phyloP scores from a whole-genome alignment of 2,888 invertebrate species.

The Rhimphoctona megacephalus region DNA sequence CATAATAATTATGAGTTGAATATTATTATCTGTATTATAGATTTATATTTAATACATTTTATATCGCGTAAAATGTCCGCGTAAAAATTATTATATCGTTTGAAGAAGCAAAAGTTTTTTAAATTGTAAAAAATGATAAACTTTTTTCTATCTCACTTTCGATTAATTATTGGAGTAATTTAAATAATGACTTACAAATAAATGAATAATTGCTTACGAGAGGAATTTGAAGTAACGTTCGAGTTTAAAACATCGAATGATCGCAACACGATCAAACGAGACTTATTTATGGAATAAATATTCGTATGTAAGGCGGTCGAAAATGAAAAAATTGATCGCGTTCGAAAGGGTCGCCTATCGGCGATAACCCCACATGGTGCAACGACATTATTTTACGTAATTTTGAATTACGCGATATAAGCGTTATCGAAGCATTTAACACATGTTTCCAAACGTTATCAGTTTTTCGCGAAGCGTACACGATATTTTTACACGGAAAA shows the following conservation, averaged over 20 bases:
- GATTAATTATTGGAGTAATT: background rate
- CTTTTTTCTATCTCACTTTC: background rate
- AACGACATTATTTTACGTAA: slow-evolving; percentile 60
- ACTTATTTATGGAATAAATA: slow-evolving; percentile 61
- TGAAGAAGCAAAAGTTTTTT: background rate
- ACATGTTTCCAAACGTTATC: background rate
- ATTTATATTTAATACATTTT: no score
- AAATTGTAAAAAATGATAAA: background rate
- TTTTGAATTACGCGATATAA: slow-evolving; percentile 2
- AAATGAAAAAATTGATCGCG: slow-evolving; percentile 8
- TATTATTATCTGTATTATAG: no score
- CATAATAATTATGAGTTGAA: no score
- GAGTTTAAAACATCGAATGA: slow-evolving; percentile 55
- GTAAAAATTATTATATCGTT: background rate
- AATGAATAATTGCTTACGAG: slow-evolving; percentile 29
- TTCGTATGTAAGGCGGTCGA: background rate
- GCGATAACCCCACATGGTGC: slow-evolving; percentile 66
- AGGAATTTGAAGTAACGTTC: slow-evolving; percentile 21
- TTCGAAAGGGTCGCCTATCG: slow-evolving; percentile 40
- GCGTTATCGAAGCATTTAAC: slow-evolving; percentile 20
- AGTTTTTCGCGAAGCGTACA: background rate
- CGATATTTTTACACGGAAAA: background rate
- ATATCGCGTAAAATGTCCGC: no score
- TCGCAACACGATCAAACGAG: slow-evolving; percentile 15
- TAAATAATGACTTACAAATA: background rate